Evolutionary conservation across 2,797 vertebrate species (phyloP).

Genomic region (Hippoglossus hippoglossus): DNA sequence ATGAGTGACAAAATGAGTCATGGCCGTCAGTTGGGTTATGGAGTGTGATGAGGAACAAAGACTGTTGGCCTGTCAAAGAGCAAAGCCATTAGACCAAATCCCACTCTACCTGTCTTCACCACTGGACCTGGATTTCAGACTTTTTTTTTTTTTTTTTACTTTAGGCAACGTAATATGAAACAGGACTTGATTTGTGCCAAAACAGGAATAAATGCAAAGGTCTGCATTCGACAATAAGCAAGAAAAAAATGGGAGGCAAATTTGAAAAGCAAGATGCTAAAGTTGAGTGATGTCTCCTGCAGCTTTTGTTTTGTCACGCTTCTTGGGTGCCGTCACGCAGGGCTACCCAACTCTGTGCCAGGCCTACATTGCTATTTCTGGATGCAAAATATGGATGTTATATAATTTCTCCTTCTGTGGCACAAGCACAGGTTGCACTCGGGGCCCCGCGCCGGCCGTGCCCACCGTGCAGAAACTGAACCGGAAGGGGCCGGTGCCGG

Average conservation of each 20-base stretch:
- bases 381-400: conserved; percentile 61
- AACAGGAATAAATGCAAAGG: too few relatives aligned
- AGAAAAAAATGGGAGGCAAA: conserved; percentile 6
- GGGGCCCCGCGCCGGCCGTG: conserved; percentile 34
- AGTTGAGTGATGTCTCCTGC: conserved; percentile 57
- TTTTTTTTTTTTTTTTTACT: background rate
- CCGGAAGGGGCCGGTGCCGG: conserved; percentile 34
- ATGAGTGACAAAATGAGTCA: conserved; percentile 79
- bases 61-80: conserved; percentile 58
- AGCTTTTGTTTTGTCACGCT: conserved; percentile 68
- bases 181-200: background rate
- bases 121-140: conserved; percentile 29
- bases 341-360: conserved; percentile 49
- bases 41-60: conserved; percentile 76
- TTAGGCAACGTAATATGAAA: background rate
- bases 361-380: conserved; percentile 62
- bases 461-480: conserved; percentile 47
- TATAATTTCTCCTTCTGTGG: conserved; percentile 44
- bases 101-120: conserved; percentile 26
- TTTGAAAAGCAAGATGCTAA: conserved; percentile 43
- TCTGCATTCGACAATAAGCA: background rate
- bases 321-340: conserved; percentile 54
- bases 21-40: conserved; percentile 68
- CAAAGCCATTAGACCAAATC: conserved; percentile 57
- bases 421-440: conserved; percentile 51